These are phyloP conservation scores for Gracilinanus agilis DNA, from an alignment of 2,113 vertebrate species.

Conservation along the genomic window DNA sequence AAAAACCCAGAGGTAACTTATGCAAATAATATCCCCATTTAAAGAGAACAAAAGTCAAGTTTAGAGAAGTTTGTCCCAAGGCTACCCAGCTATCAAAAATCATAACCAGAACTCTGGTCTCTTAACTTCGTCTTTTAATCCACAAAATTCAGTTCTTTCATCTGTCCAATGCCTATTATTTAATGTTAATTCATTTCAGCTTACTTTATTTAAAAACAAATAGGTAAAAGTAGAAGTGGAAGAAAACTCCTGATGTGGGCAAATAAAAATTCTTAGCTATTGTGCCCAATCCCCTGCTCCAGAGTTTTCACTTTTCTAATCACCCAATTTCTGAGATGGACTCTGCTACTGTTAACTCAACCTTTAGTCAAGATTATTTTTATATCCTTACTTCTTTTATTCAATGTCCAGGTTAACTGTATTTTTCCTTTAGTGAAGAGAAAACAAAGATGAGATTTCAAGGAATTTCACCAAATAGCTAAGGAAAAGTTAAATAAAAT, in stretches of 20 bases:
- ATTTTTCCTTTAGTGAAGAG: neutral
- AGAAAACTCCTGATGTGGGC: neutral
- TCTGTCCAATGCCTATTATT: neutral
- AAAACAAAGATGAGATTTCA: neutral
- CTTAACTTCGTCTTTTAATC: neutral
- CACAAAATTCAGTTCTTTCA: neutral
- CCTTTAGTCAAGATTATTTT: neutral
- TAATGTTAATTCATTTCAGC: neutral
- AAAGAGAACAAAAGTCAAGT: neutral
- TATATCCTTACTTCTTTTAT: neutral
- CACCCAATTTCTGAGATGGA: neutral
- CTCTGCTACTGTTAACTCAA: neutral
- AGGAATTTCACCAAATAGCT: neutral
- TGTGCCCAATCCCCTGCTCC: neutral
- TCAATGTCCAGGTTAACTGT: neutral
- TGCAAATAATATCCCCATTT: neutral
- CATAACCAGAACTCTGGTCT: neutral
- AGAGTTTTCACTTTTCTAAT: neutral
- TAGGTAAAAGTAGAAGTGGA: neutral
- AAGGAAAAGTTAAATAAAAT: neutral
- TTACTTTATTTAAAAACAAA: neutral
- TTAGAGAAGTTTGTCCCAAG: neutral
- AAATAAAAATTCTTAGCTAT: neutral
- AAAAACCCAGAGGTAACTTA: neutral
- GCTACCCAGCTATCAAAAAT: neutral